Conservation (phyloP, 2,113 vertebrate genomes). For the mouse (Mus musculus) region DNA sequence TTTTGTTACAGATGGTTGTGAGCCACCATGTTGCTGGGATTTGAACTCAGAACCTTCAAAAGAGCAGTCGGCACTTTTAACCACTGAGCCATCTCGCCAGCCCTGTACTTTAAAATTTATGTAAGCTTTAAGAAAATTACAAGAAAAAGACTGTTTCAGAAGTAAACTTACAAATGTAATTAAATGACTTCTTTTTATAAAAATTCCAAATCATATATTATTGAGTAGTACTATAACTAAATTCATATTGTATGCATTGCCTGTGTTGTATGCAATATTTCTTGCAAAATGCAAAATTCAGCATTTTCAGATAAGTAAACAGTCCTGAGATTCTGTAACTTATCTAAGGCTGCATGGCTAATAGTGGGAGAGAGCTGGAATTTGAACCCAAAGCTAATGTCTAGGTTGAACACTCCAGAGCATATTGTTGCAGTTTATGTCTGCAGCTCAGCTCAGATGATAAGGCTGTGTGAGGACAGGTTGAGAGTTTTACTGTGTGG, state of each 20-base stretch:
- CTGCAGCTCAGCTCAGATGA: not conserved
- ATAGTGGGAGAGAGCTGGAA: constrained; percentile 19
- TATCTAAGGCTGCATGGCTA: not conserved
- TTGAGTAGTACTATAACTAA: not conserved
- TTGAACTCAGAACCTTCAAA: no score
- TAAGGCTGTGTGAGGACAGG: constrained; percentile 1
- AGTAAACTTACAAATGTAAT: constrained; percentile 7
- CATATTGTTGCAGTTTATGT: not conserved
- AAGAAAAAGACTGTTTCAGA: not conserved
- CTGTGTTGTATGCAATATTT: not conserved
- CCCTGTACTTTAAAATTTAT: constrained; percentile 36
- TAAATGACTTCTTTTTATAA: constrained; percentile 19
- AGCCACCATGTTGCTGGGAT: no score
- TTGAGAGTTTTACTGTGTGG: not conserved
- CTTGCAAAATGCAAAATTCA: not conserved
- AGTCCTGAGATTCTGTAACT: not conserved
- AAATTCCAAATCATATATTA: not conserved
- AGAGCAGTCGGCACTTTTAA: no score
- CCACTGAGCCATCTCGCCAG: no score
- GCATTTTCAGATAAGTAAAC: constrained; percentile 66
- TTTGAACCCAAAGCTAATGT: constrained; percentile 63
- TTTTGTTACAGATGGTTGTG: no score
- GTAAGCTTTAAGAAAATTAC: constrained; percentile 54
- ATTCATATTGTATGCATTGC: not conserved
- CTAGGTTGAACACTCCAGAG: not conserved